Evolutionary conservation across 2,888 invertebrate species (phyloP).

Genomic region (Timandra comae): DNA sequence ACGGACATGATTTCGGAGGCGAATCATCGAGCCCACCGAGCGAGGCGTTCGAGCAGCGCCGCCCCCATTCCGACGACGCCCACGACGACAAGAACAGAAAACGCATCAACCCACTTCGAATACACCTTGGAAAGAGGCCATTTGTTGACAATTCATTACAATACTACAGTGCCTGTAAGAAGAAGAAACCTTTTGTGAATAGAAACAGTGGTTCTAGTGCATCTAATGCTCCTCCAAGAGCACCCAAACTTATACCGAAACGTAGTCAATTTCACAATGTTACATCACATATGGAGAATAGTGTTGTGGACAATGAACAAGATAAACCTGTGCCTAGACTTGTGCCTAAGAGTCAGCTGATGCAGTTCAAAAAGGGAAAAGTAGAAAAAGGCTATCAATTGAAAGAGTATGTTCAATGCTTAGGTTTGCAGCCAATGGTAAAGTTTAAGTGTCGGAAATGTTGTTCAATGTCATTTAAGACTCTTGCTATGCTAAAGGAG

Average conservation of each 20-base stretch:
- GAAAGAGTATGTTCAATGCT: conserved; percentile 82
- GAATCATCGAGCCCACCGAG: conserved; percentile 40
- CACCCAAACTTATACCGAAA: conserved; percentile 62
- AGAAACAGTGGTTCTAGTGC: conserved; percentile 50
- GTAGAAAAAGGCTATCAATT: conserved; percentile 57
- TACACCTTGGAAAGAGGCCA: conserved; percentile 68
- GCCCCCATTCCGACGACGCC: conserved; percentile 36
- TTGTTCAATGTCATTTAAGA: conserved; percentile 80
- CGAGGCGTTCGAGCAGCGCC: conserved; percentile 35
- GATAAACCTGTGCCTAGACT: conserved; percentile 68
- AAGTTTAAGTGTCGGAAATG: conserved; percentile 86
- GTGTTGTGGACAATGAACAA: conserved; percentile 46
- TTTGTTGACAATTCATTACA: conserved; percentile 64
- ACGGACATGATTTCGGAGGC: conserved; percentile 56
- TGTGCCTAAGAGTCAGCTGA: conserved; percentile 66
- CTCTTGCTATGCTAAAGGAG: conserved; percentile 80
- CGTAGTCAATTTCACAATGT: conserved; percentile 57
- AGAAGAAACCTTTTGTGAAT: conserved; percentile 46
- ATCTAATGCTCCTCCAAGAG: conserved; percentile 41
- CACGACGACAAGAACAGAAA: conserved; percentile 55
- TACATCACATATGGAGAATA: conserved; percentile 40
- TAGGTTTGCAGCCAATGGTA: conserved; percentile 82
- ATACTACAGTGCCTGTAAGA: conserved; percentile 51
- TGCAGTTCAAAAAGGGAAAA: conserved; percentile 66
- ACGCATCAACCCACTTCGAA: conserved; percentile 65